These are phyloP conservation scores for Crotalus helleri DNA, from an alignment of 2,113 vertebrate genomes.

Conservation along the genomic window DNA sequence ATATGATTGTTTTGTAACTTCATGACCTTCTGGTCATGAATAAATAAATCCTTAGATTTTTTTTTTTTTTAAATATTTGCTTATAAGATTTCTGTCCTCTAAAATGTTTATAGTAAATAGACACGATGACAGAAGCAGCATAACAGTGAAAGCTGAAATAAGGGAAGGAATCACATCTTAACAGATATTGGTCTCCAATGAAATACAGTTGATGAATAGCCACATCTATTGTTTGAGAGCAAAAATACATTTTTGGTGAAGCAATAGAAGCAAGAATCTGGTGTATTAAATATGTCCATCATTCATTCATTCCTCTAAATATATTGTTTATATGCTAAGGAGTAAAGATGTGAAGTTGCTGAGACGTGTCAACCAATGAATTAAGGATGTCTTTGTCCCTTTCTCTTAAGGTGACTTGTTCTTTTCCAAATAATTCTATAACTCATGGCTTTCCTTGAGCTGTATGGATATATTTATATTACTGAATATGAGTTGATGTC, in stretches of 20 bases:
- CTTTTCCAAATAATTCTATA: not conserved
- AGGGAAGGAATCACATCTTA: conserved; percentile 20
- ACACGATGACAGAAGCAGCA: conserved; percentile 22
- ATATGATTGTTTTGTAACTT: not conserved
- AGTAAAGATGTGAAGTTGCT: conserved; percentile 27
- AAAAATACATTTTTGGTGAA: conserved; percentile 28
- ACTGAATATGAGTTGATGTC: not conserved
- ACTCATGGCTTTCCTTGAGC: not conserved
- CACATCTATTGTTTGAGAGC: conserved; percentile 10
- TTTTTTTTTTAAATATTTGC: not conserved
- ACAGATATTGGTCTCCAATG: not conserved
- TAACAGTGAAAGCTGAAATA: not conserved
- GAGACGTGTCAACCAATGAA: conserved; percentile 30
- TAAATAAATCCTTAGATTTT: not conserved
- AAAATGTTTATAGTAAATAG: conserved; percentile 14
- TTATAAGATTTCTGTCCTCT: conserved; percentile 10
- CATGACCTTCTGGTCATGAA: not conserved
- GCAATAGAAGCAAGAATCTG: not conserved
- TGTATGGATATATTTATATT: not conserved
- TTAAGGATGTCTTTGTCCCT: not conserved
- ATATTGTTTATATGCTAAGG: conserved; percentile 31
- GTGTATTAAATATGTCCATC: conserved; percentile 39
- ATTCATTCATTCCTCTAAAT: conserved; percentile 36
- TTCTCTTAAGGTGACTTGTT: conserved; percentile 30
- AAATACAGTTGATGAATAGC: conserved; percentile 25